These are phyloP conservation scores for Sylvia borin DNA, from an alignment of 2,797 vertebrate genomes.

Conservation along the genomic window DNA sequence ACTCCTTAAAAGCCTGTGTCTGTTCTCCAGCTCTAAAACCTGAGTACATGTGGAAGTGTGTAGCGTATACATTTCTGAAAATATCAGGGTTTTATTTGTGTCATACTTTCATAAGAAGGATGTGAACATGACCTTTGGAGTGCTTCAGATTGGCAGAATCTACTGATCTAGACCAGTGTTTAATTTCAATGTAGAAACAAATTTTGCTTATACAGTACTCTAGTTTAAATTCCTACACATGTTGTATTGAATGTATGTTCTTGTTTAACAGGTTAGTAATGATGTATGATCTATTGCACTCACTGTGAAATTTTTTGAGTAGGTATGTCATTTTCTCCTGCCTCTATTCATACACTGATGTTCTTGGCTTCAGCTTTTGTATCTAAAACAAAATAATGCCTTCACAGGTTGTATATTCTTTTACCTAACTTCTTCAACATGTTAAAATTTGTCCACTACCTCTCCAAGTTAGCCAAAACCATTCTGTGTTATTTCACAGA, in stretches of 20 bases:
- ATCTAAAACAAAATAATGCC: conserved; percentile 14
- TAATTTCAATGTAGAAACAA: neutral
- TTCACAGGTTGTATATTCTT: conserved; percentile 10
- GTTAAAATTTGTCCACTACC: neutral
- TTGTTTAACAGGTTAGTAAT: neutral
- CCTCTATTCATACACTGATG: neutral
- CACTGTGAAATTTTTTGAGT: neutral
- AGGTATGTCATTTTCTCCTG: neutral
- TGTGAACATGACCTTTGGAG: neutral
- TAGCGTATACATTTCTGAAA: neutral
- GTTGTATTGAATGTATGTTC: neutral
- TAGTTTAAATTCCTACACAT: neutral
- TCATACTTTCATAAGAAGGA: neutral
- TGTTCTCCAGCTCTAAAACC: neutral
- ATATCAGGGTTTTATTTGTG: neutral
- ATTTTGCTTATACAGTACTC: neutral
- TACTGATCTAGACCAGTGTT: neutral
- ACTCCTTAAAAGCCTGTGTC: neutral
- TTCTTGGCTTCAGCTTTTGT: neutral
- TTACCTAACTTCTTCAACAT: neutral
- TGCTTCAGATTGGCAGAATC: neutral
- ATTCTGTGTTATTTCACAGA: neutral
- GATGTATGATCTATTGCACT: neutral
- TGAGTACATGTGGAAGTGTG: neutral
- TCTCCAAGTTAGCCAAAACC: neutral